Evolutionary conservation across 2,113 vertebrate genomes (phyloP).

Genomic region (Lontra canadensis): DNA sequence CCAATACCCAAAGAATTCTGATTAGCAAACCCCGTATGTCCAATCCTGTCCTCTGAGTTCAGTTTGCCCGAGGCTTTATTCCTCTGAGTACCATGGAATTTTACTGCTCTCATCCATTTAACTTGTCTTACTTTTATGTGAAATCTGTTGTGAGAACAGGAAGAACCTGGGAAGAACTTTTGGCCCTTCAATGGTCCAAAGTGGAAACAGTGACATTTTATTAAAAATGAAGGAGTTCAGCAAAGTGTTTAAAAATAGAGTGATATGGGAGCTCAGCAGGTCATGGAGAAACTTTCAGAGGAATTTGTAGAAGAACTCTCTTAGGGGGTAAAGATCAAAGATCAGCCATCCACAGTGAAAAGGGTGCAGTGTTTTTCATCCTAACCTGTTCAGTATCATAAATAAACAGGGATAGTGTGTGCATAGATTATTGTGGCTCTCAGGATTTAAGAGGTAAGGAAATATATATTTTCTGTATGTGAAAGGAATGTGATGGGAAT

Average conservation of each 20-base stretch:
- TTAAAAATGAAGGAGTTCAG: conserved; percentile 67
- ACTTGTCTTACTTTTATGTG: conserved; percentile 62
- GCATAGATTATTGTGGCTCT: not conserved
- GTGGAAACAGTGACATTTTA: conserved; percentile 67
- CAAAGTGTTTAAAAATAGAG: conserved; percentile 67
- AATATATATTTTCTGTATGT: not conserved
- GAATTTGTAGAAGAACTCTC: conserved; percentile 49
- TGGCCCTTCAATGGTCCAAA: conserved; percentile 56
- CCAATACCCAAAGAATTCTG: conserved; percentile 32
- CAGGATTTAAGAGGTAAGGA: not conserved
- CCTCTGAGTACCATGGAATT: conserved; percentile 40
- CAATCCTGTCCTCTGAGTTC: conserved; percentile 5
- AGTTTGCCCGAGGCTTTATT: conserved; percentile 10
- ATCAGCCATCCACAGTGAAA: not conserved
- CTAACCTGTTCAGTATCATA: not conserved
- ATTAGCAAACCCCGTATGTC: not conserved
- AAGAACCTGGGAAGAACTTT: conserved; percentile 61
- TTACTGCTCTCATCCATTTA: conserved; percentile 47
- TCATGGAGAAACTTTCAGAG: conserved; percentile 58
- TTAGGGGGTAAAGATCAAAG: conserved; percentile 63
- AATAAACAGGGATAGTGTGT: conserved; percentile 47
- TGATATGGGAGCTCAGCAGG: conserved; percentile 47
- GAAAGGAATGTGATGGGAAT: not conserved
- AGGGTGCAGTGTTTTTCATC: conserved; percentile 11
- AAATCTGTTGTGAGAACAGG: conserved; percentile 65